Percentiles rank a stretch among this genome's conserved stretches.
phyloP scores from a whole-genome alignment of 2,888 invertebrate genomes.

The Capitulum mitella region DNA sequence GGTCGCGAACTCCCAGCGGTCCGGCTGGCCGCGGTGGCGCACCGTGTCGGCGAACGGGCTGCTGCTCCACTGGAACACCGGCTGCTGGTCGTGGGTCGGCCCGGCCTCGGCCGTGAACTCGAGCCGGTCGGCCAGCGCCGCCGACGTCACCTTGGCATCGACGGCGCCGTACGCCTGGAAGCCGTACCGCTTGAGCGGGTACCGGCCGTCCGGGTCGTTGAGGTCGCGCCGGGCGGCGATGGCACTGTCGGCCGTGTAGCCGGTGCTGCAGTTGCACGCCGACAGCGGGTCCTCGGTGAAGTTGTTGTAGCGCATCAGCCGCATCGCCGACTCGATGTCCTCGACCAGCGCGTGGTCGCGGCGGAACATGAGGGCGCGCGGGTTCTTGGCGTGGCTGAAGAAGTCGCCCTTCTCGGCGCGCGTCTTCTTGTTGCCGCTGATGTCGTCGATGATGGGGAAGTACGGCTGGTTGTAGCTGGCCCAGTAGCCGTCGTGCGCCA shows the following conservation, averaged over 20 bases:
- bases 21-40: not conserved
- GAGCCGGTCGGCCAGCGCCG: not conserved
- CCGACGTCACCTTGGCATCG: slow-evolving; percentile 12
- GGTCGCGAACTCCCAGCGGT: slow-evolving; percentile 10
- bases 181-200: not conserved
- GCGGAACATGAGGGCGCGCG: not conserved
- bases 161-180: slow-evolving; percentile 2
- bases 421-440: not conserved
- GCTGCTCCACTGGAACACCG: slow-evolving; percentile 1
- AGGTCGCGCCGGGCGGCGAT: slow-evolving; percentile 11
- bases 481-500: slow-evolving; percentile 19
- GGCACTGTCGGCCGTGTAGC: not conserved
- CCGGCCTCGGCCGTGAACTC: slow-evolving; percentile 6
- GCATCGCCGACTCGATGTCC: not conserved
- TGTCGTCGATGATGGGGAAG: slow-evolving; percentile 11
- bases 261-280: not conserved
- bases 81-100: slow-evolving; percentile 6
- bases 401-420: not conserved
- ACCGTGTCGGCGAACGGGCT: not conserved
- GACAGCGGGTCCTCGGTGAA: slow-evolving; percentile 6
- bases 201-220: slow-evolving; percentile 3
- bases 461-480: slow-evolving; percentile 21
- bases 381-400: not conserved
- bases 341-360: not conserved
- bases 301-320: slow-evolving; percentile 19